Conservation (phyloP, 2,113 vertebrate genomes). For the Mormyrus iriodes region DNA sequence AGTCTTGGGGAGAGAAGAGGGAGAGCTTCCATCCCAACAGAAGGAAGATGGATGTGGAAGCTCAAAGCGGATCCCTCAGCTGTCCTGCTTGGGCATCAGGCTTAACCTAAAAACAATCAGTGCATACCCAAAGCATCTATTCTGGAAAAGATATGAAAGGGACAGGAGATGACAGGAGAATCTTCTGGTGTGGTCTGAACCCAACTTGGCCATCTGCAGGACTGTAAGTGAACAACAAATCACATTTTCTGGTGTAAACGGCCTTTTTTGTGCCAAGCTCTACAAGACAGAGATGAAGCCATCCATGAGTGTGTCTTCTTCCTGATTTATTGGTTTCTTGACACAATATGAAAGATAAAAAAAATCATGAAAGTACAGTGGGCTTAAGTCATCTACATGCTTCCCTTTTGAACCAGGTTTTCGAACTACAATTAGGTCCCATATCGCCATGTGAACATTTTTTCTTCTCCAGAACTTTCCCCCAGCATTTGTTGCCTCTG, state of each 20-base stretch:
- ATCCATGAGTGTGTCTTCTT: not conserved
- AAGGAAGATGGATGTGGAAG: constrained; percentile 30
- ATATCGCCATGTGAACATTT: not conserved
- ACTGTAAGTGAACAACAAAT: not conserved
- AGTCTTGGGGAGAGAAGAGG: not conserved
- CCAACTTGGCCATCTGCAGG: not conserved
- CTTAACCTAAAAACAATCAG: not conserved
- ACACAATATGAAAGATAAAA: not conserved
- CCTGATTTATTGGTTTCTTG: not conserved
- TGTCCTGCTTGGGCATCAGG: not conserved
- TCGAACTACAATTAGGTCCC: not conserved
- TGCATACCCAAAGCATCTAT: not conserved
- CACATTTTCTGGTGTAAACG: too few species aligned
- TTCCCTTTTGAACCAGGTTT: not conserved
- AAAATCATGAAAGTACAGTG: not conserved
- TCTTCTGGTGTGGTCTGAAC: not conserved
- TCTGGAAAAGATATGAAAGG: not conserved
- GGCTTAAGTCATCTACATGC: not conserved
- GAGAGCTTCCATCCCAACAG: not conserved
- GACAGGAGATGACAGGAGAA: not conserved
- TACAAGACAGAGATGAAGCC: not conserved
- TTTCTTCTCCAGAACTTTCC: not conserved
- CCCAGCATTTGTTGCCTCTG: not conserved
- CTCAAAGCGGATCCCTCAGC: constrained; percentile 5
- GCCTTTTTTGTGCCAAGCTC: not conserved